Conservation (phyloP, 1,140 invertebrate genomes). For the Neotoxoptera formosana region DNA sequence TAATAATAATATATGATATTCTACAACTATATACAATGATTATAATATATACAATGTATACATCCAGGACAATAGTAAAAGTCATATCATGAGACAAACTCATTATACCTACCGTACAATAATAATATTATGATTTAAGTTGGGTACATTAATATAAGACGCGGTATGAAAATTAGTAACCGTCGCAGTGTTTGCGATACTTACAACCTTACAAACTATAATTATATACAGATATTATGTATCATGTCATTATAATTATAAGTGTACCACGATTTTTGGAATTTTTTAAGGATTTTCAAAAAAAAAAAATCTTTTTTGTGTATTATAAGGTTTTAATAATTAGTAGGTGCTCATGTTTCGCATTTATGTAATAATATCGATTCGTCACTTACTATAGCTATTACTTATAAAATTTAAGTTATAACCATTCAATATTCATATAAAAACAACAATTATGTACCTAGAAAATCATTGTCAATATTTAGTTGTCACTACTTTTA, state of each 20-base stretch:
- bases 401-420: no score
- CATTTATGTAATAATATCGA: no score
- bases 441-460: background rate
- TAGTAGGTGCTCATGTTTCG: background rate
- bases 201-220: background rate
- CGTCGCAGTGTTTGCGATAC: background rate
- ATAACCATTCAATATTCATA: background rate
- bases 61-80: conserved; percentile 22
- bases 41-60: background rate
- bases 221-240: background rate
- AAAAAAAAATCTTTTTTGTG: background rate
- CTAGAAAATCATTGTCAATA: background rate
- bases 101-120: background rate
- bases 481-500: background rate
- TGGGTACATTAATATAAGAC: background rate
- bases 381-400: no score
- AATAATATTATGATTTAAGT: background rate
- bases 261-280: background rate
- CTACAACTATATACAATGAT: background rate
- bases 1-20: background rate
- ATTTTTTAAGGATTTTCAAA: background rate
- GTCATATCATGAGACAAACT: background rate
- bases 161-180: background rate
- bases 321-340: background rate
- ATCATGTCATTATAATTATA: no score